phyloP scores from a whole-genome alignment of 2,888 invertebrate genomes.

The Hydropsyche betteni region DNA sequence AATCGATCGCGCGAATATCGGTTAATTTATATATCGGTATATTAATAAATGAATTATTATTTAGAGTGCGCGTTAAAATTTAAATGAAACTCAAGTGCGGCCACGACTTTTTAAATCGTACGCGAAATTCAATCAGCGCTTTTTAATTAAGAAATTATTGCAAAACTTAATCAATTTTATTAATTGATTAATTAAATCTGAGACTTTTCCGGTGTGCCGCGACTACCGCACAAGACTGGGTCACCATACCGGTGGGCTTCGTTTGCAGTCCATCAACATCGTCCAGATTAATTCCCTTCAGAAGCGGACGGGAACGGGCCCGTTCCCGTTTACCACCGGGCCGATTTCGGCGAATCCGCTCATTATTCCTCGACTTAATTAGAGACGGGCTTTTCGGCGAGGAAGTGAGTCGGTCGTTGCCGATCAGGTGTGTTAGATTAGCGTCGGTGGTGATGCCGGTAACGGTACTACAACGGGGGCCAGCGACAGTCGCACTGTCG shows the following conservation, averaged over 20 bases:
- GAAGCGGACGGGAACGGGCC: neutral
- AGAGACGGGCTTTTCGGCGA: slow-evolving; percentile 40
- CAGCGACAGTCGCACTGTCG: slow-evolving; percentile 40
- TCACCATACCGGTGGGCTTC: slow-evolving; percentile 22
- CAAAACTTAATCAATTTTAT: no score
- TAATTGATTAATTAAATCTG: no score
- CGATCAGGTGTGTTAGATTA: slow-evolving; percentile 47
- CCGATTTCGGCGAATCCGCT: neutral
- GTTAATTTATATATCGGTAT: neutral
- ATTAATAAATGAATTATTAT: neutral
- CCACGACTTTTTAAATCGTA: no score
- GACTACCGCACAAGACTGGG: neutral
- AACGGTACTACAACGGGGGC: slow-evolving; percentile 41
- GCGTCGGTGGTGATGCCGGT: slow-evolving; percentile 43
- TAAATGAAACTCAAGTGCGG: no score
- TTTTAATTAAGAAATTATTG: no score
- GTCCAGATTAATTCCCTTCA: slow-evolving; percentile 26
- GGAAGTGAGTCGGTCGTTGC: slow-evolving; percentile 40
- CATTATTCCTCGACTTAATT: slow-evolving; percentile 40
- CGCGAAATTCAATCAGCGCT: no score
- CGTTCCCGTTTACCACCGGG: neutral
- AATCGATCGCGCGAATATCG: no score
- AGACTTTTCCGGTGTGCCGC: no score
- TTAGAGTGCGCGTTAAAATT: neutral
- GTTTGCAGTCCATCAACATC: neutral